Conservation (phyloP, 1,140 invertebrate species). For the Drosophila rhopaloa region DNA sequence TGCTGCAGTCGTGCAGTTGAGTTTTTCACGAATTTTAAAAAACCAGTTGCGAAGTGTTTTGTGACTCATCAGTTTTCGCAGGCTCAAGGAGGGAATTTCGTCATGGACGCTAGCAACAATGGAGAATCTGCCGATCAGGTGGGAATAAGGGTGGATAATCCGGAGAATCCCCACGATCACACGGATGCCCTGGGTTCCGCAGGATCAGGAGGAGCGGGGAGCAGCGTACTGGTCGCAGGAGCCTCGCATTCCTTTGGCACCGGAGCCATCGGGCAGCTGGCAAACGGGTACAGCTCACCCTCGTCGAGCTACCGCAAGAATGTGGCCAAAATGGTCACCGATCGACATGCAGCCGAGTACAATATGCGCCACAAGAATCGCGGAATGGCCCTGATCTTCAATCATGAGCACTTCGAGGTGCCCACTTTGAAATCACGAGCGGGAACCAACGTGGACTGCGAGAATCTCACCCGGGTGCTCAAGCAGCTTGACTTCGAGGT, state of each 20-base stretch:
- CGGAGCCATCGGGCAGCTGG: constrained; percentile 75
- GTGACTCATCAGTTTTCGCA: constrained; percentile 69
- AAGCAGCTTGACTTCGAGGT: constrained; percentile 91
- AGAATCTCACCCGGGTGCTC: constrained; percentile 88
- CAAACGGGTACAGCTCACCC: constrained; percentile 63
- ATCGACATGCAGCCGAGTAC: constrained; percentile 90
- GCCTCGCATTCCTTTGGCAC: constrained; percentile 40
- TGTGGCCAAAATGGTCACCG: constrained; percentile 87
- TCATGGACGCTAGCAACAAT: constrained; percentile 59
- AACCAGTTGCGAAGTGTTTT: constrained; percentile 34
- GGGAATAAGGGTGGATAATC: constrained; percentile 52
- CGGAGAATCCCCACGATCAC: constrained; percentile 59
- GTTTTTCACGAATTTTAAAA: constrained; percentile 5
- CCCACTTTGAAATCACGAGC: constrained; percentile 87
- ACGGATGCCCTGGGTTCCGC: constrained; percentile 71
- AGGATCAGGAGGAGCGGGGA: constrained; percentile 3
- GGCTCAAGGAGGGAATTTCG: constrained; percentile 48
- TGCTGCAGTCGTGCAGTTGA: constrained; percentile 8
- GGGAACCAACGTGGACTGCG: constrained; percentile 91
- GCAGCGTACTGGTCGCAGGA: constrained; percentile 17
- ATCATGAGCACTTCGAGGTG: constrained; percentile 92
- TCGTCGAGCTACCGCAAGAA: constrained; percentile 63
- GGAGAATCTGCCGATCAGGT: constrained; percentile 71
- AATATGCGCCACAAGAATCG: constrained; percentile 94
- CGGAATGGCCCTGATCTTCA: constrained; percentile 95